phyloP scores from a whole-genome alignment of 2,113 vertebrate genomes.

The Aldabrachelys gigantea region DNA sequence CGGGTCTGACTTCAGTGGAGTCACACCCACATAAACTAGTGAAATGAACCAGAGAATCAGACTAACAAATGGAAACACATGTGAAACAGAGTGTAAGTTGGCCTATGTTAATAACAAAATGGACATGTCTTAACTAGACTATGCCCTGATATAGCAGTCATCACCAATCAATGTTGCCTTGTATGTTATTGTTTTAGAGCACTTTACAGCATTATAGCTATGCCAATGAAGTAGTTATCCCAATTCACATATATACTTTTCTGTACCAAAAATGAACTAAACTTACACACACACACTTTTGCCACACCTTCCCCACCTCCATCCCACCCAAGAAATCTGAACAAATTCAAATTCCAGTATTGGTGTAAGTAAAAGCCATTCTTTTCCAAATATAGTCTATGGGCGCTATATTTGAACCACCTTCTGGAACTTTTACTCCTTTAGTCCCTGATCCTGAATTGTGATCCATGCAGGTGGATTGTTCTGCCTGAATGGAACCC shows the following conservation, averaged over 20 bases:
- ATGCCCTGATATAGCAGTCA: neutral
- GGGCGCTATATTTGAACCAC: neutral
- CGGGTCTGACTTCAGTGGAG: neutral
- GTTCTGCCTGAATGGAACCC: accelerated
- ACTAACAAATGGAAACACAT: neutral
- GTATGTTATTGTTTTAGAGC: neutral
- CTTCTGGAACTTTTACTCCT: neutral
- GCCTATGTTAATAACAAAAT: neutral
- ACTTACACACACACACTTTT: neutral
- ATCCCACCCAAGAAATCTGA: neutral
- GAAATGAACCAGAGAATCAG: neutral
- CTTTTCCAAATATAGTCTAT: neutral
- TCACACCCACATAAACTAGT: neutral
- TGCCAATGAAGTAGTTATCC: neutral
- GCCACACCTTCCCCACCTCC: accelerated
- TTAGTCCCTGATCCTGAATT: neutral
- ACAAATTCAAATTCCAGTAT: neutral
- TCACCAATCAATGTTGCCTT: neutral
- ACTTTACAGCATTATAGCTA: neutral
- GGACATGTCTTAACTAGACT: neutral
- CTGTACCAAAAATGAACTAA: neutral
- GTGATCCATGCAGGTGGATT: neutral
- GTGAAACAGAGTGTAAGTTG: neutral
- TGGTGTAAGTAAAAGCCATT: neutral
- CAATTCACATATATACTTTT: neutral